Evolutionary conservation across 2,888 invertebrate species (phyloP).

Genomic region (Melolontha melolontha): DNA sequence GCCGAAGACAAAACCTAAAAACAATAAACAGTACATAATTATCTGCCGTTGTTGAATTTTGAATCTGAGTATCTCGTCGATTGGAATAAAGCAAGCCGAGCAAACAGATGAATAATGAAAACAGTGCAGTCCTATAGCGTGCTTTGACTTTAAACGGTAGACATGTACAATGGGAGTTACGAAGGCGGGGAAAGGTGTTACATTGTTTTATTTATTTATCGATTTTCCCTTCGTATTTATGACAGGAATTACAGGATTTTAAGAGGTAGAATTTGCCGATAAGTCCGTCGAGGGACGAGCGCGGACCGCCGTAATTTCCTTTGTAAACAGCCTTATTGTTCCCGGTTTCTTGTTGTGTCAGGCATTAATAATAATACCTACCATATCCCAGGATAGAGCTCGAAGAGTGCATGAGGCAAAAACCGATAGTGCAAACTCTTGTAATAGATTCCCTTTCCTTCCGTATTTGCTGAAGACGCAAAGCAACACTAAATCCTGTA

Average conservation of each 20-base stretch:
- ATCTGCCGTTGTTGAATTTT: conserved; percentile 15
- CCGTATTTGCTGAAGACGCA: background rate
- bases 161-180: conserved; percentile 1
- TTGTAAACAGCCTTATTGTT: conserved; percentile 9
- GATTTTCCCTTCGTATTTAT: background rate
- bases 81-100: background rate
- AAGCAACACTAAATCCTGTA: too few species aligned
- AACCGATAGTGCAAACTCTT: conserved; percentile 20
- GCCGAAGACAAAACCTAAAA: conserved; percentile 9
- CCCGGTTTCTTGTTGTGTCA: conserved; percentile 5
- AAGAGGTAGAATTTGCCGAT: conserved; percentile 10
- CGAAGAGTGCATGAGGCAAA: background rate
- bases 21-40: conserved; percentile 24
- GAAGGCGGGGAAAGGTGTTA: background rate
- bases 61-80: conserved; percentile 21
- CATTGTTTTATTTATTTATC: conserved; percentile 9
- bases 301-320: conserved; percentile 10
- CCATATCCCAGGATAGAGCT: background rate
- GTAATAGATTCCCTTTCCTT: conserved; percentile 2
- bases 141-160: conserved; percentile 1
- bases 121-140: conserved; percentile 1
- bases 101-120: conserved; percentile 23
- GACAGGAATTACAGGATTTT: conserved; percentile 9
- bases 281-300: conserved; percentile 3
- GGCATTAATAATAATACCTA: conserved; percentile 8